Base-by-base conservation (phyloP, 1,140 invertebrate species). In the Zaprionus kolodkinae region DNA sequence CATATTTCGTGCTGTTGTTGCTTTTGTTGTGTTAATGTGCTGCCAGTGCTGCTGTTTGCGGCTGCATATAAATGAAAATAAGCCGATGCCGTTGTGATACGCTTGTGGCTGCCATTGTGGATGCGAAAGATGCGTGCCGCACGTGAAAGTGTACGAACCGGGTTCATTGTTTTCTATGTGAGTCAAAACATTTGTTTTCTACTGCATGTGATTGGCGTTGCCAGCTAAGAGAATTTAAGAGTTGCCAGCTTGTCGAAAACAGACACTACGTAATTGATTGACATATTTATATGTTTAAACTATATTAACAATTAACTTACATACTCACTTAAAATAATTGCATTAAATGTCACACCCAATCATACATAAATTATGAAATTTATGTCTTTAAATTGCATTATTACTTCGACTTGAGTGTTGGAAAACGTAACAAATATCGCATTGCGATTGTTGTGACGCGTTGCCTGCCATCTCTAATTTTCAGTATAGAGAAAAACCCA, bases 401-500 rank as follows among this genome's bases (percentile, higher is more conserved):
- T 13, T 52, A 7, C 10, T 21, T 21, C 6, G 15, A 10, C 45
- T 50, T 50, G 10, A 62, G 71, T 73, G 71, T 36, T 73, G 50
- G 12, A 12, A 36, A 73, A 35, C 57, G 15, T 5, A 1, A 1
- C 0, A 56, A 38, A 21, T 27, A 55, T 30, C 36, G 30, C 10
- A 10, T 11, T 38, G 27, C 69, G 55, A 76, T 66, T 72, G 61
- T 55, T 76, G 70, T 72, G 74, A 72, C 74, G 72, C 72, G 68
- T 65, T 61, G 25, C 11, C 33, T 75, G 68, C 38, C 61, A 65
- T 71, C 68, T 17, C 68, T n/a, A 76, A 72, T 72, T 72, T 76
- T 76, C 74, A 61, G 70, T 76, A 73, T 76, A 78, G 81, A 85
- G 80, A 88, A 88, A 87, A 87, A 75, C 72, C 55, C 50, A 73